phyloP scores from a whole-genome alignment of 2,113 vertebrate genomes.

The Callithrix jacchus region DNA sequence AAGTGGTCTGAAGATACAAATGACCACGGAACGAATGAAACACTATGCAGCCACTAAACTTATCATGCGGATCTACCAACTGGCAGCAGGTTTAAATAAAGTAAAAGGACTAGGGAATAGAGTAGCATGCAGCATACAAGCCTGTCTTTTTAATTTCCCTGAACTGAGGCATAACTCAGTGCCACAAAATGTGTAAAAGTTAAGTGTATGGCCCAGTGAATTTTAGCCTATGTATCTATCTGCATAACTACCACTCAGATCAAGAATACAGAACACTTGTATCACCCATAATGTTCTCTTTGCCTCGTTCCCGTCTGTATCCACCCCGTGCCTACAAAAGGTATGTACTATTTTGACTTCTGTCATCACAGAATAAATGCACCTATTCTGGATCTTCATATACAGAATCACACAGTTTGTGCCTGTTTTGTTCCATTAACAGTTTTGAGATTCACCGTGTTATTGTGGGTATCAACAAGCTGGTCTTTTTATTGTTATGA shows the following conservation, averaged over 20 bases:
- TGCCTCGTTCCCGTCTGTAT: not conserved
- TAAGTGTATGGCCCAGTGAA: not conserved
- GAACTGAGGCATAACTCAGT: not conserved
- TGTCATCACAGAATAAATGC: not conserved
- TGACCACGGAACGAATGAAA: not conserved
- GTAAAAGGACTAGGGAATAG: not conserved
- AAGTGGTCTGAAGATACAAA: not conserved
- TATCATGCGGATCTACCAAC: accelerated
- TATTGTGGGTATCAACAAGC: not conserved
- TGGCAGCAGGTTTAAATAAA: not conserved
- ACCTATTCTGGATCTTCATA: not conserved
- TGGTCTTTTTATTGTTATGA: not conserved
- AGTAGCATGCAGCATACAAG: accelerated
- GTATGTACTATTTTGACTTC: not conserved
- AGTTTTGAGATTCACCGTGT: not conserved
- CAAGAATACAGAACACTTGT: not conserved
- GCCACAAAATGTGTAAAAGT: not conserved
- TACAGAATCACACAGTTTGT: not conserved
- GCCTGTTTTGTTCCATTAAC: not conserved
- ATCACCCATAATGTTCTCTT: not conserved
- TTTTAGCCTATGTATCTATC: not conserved
- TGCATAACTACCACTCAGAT: not conserved
- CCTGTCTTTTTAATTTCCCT: too few species aligned
- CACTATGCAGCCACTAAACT: accelerated
- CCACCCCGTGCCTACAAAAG: accelerated